These are phyloP conservation scores for Antennarius striatus DNA, from an alignment of 2,113 vertebrate genomes.

Conservation along the genomic window DNA sequence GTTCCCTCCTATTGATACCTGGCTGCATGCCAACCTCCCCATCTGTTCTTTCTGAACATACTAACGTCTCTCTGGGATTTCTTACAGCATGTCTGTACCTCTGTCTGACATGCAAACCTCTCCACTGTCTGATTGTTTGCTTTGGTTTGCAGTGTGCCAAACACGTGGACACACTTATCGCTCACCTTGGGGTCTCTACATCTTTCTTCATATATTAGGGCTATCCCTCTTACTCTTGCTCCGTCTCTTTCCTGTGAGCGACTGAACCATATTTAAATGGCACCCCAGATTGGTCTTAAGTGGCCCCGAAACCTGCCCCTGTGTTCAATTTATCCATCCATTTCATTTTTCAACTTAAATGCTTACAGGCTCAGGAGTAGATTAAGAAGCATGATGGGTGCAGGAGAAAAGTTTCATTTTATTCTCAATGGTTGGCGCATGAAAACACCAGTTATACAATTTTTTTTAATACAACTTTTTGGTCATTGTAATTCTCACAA, in stretches of 20 bases:
- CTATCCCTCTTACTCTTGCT: constrained; percentile 17
- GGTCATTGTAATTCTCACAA: not conserved
- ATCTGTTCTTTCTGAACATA: constrained; percentile 52
- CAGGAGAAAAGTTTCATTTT: constrained; percentile 26
- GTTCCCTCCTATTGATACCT: constrained; percentile 18
- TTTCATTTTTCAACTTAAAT: constrained; percentile 62
- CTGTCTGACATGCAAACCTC: constrained; percentile 52
- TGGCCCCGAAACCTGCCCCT: constrained; percentile 57
- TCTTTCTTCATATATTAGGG: constrained; percentile 32
- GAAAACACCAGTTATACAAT: constrained; percentile 33
- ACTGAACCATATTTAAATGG: constrained; percentile 48
- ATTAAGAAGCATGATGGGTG: constrained; percentile 17
- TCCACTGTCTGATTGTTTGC: constrained; percentile 55
- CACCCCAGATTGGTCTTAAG: constrained; percentile 47
- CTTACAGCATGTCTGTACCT: constrained; percentile 42
- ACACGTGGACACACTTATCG: constrained; percentile 71
- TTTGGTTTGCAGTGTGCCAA: constrained; percentile 47
- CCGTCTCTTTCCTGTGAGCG: constrained; percentile 18
- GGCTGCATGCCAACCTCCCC: constrained; percentile 51
- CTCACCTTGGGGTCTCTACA: constrained; percentile 57
- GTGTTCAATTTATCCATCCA: constrained; percentile 53
- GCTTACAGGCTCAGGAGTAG: constrained; percentile 41
- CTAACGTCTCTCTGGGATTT: constrained; percentile 46
- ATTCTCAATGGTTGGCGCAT: constrained; percentile 19
- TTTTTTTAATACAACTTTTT: constrained; percentile 12